Conservation (phyloP, 2,888 invertebrate genomes). For the Ephialtes manifestator region DNA sequence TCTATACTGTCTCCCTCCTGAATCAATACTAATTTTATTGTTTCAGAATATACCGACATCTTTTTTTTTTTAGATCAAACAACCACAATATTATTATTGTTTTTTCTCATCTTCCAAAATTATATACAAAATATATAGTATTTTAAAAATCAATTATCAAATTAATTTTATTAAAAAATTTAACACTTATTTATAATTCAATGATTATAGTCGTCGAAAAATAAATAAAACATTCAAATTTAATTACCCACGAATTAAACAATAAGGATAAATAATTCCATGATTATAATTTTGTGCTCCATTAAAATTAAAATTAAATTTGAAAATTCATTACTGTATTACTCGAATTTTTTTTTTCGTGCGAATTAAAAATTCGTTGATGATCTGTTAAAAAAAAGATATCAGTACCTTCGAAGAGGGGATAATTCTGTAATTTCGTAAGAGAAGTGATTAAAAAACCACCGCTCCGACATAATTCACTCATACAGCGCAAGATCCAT, state of each 20-base stretch:
- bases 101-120: neutral
- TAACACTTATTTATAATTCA: no score
- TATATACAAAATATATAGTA: neutral
- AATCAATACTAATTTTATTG: constrained; percentile 56
- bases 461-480: constrained; percentile 54
- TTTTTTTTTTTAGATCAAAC: constrained; percentile 47
- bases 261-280: neutral
- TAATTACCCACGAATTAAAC: neutral
- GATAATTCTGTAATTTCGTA: constrained; percentile 45
- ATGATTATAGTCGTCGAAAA: no score
- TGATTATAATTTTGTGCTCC: no score
- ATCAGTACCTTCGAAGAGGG: constrained; percentile 64
- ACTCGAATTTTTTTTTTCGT: constrained; percentile 34
- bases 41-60: constrained; percentile 60
- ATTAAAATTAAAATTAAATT: no score
- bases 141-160: neutral
- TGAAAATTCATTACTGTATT: neutral
- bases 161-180: neutral
- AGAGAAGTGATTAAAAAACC: constrained; percentile 52
- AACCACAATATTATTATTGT: neutral
- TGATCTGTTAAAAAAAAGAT: constrained; percentile 58
- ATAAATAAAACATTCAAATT: no score
- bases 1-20: constrained; percentile 45
- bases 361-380: constrained; percentile 42
- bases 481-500: constrained; percentile 70